Evolutionary conservation across 2,888 invertebrate species (phyloP), one percentile per base, ranked within the genome.

Genomic region (Agonum fuliginosum): DNA sequence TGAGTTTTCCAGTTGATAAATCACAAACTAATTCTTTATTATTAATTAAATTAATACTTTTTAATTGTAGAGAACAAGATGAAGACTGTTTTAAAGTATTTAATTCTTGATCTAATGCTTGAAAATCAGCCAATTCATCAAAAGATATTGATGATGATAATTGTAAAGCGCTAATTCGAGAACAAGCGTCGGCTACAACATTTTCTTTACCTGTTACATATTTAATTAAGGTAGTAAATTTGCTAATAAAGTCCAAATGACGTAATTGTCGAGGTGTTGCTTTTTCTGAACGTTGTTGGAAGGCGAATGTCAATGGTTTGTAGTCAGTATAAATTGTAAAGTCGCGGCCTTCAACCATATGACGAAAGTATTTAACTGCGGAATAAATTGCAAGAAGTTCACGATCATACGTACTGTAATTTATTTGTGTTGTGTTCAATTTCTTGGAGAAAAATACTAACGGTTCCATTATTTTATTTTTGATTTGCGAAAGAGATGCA

Each of bases 371-470:
- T 48, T 48, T 48, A 17, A 48, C 48, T 48, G 1, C 5, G 8
- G 19, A 1, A 12, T 48, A 48, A 1, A 3, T 12, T n/a, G 5
- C 48, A 17, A 17, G 48, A 17, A 14, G 19, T 4, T 48, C 48
- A n/a, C 48, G 14, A 12, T 48, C 48, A 12, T 48, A 51, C 10
- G 51, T 51, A 51, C 51, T 51, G 4, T 19, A 51, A 51, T 51
- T 51, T 14, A 22, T 5, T 51, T 51, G 51, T 2, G 51, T n/a
- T 17, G 1, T 51, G 10, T n/a, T n/a, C 4, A 51, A 4, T 3
- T 51, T 51, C 46, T 51, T 51, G 12, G 17, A 51, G 19, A 22
- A 17, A 5, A 51, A 51, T 17, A 5, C 51, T 24, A 51, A 1
- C 1, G 19, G 51, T 51, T 51, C 51, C 0, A 51, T 17, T 22